Conservation (phyloP, 2,113 vertebrate genomes). For the Alouatta palliata region DNA sequence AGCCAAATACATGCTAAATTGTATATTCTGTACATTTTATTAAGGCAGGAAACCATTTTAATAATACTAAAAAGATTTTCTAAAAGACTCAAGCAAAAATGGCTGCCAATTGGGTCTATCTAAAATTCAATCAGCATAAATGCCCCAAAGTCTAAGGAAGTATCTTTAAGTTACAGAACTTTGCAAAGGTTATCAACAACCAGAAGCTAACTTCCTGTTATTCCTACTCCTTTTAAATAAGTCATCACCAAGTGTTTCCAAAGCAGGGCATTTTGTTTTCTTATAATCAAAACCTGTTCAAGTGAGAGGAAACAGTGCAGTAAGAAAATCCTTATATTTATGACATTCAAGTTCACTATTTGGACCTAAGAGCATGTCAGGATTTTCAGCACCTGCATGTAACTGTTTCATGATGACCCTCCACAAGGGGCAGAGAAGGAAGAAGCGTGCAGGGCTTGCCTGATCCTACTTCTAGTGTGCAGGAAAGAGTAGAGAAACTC, state of each 20-base stretch:
- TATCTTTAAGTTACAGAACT: background rate
- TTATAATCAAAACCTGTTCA: background rate
- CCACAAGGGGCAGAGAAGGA: background rate
- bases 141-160: background rate
- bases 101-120: background rate
- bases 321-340: background rate
- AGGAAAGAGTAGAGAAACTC: background rate
- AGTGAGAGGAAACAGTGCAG: background rate
- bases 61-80: background rate
- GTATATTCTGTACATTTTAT: background rate
- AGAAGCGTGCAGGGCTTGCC: background rate
- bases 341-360: background rate
- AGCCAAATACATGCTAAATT: background rate
- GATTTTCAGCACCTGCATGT: background rate
- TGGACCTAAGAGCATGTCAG: background rate
- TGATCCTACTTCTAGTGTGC: background rate
- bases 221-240: background rate
- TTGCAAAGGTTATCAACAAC: background rate
- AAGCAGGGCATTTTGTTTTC: background rate
- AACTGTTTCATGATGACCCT: background rate
- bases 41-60: background rate
- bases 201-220: slow-evolving; percentile 1
- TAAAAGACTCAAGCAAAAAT: slow-evolving; percentile 16
- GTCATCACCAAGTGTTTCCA: background rate
- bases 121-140: slow-evolving; percentile 10